Evolutionary conservation across 2,797 vertebrate genomes (phyloP), one percentile per base, ranked within the genome.

Genomic region (Psittacula derbiana): DNA sequence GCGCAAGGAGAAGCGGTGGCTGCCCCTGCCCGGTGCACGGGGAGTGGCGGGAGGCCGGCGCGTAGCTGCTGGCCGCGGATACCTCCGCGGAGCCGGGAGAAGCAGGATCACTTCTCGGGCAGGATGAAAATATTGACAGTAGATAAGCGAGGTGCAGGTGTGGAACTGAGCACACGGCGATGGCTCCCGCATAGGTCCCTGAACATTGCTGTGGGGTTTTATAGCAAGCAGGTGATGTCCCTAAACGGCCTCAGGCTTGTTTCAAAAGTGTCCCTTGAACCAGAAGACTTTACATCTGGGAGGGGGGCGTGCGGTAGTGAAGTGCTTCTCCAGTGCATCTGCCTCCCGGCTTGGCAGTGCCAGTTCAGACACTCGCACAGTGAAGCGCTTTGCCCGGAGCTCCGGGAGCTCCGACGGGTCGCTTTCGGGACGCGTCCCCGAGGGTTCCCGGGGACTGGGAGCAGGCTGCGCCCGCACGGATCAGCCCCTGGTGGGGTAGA

Each of bases 61-160:
- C 2, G 41, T 43, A 43, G 66, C 58, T 93, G 91, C 80, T 58
- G 55, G 80, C 90, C 58, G 90, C 91, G n/a, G 47, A 41, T 76
- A 88, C 83, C 79, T 79, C 96, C 96, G 86, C 76, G 69, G 96
- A 97, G 92, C 96, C 92, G 92, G 97, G 97, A 96, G 92, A 52
- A 96, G 90, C 76, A 93, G 86, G 94, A 96, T 94, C 96, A 90
- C 78, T 96, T 65, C 55, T 78, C 85, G 86, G 81, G 87, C 90
- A 78, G 92, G 96, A 93, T 97, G 91, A 97, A 97, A 98, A 95
- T 98, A 97, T 98, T 98, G 97, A 97, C 98, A 94, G 88, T 97
- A 98, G 98, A 97, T 98, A 98, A 97, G 96, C 44, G 50, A 70
- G 14, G 66, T 84, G 88, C 96, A 94, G 90, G 95, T 95, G 94